Evolutionary conservation across 2,888 invertebrate species (phyloP).

Genomic region (Pseudococcus longispinus): DNA sequence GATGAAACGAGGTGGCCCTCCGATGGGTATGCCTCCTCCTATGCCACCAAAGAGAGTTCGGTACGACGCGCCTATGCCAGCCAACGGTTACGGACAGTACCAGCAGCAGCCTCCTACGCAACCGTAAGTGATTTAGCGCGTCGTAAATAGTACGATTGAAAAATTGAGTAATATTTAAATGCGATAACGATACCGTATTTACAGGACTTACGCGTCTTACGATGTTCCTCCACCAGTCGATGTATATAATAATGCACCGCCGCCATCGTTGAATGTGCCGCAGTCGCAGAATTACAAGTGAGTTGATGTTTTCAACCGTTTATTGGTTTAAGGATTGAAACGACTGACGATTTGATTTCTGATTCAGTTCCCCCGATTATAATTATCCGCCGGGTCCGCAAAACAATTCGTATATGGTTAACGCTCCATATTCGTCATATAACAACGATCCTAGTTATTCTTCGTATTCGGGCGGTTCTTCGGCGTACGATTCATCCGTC

Average conservation of each 20-base stretch:
- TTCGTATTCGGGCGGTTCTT: background rate
- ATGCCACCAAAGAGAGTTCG: constrained; percentile 46
- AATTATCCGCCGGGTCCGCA: background rate
- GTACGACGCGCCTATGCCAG: constrained; percentile 7
- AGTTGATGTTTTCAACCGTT: background rate
- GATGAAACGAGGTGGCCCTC: constrained; percentile 38
- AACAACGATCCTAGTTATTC: background rate
- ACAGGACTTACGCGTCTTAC: background rate
- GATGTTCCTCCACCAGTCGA: constrained; percentile 22
- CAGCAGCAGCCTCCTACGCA: constrained; percentile 33
- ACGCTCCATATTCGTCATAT: constrained; percentile 23
- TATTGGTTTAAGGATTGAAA: no score
- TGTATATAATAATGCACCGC: background rate
- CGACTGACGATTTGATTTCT: background rate
- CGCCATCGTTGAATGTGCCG: background rate
- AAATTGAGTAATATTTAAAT: background rate
- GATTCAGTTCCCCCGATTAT: constrained; percentile 12
- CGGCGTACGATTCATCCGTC: background rate
- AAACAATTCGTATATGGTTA: background rate
- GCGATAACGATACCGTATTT: background rate
- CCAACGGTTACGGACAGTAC: constrained; percentile 43
- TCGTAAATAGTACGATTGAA: background rate
- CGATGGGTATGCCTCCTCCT: constrained; percentile 11
- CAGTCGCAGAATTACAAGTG: background rate
- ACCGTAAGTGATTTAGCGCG: background rate